Evolutionary conservation across 2,888 invertebrate species (phyloP), one percentile per base, ranked within the genome.

Genomic region (Melanophora roralis): DNA sequence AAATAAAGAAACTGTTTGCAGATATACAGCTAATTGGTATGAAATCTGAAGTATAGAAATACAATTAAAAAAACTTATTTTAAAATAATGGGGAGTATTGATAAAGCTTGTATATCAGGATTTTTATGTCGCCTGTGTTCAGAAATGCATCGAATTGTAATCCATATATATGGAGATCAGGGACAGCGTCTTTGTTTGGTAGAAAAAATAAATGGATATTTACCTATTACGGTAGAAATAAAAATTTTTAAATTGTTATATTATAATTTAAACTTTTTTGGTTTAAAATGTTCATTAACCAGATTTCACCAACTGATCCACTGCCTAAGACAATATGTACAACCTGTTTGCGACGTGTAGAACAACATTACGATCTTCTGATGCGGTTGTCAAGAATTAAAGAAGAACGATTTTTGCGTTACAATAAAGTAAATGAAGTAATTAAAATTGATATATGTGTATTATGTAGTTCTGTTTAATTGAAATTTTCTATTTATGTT

Each of bases 31-130:
- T n/a, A n/a, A n/a, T n/a, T n/a, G n/a, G n/a, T n/a, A n/a, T n/a
- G n/a, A n/a, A n/a, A n/a, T n/a, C n/a, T n/a, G n/a, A n/a, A n/a
- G n/a, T n/a, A n/a, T n/a, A n/a, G n/a, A n/a, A n/a, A n/a, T n/a
- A n/a, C n/a, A n/a, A n/a, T n/a, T n/a, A n/a, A n/a, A n/a, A n/a
- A n/a, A n/a, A n/a, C n/a, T n/a, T n/a, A n/a, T n/a, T n/a, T n/a
- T n/a, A n/a, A n/a, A n/a, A n/a, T n/a, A 23, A 96, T 96, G 96
- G 96, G 96, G 57, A 96, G 96, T 88, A 93, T 95, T 85, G 95
- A 94, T 85, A 93, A 93, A 90, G 96, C 95, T 65, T 92, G 95
- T 84, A 92, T 95, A 86, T 94, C 95, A 64, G 96, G 96, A 83
- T 96, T 95, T 91, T 93, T 96, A 86, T 96, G 96, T 90, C 93